These are phyloP conservation scores for Lasioglossum oenotherae DNA, from an alignment of 2,888 invertebrate species.

Conservation along the genomic window DNA sequence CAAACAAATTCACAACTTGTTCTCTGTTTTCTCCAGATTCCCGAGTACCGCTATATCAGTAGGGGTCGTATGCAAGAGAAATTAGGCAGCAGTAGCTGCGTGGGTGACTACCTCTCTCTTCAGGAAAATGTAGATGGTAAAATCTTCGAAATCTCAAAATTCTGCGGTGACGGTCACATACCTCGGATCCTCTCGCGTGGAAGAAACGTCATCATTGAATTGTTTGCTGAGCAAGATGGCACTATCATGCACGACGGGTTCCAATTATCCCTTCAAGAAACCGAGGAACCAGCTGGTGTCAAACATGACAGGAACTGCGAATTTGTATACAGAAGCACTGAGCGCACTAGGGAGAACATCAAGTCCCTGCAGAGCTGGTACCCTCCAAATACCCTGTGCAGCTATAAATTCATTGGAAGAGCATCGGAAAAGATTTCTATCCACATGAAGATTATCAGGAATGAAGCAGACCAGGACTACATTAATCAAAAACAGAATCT, in stretches of 20 bases:
- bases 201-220: slow-evolving; percentile 75
- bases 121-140: slow-evolving; percentile 76
- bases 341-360: slow-evolving; percentile 69
- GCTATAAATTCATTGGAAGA: slow-evolving; percentile 75
- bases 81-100: slow-evolving; percentile 68
- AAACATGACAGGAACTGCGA: slow-evolving; percentile 71
- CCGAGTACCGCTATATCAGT: slow-evolving; percentile 52
- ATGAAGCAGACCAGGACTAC: slow-evolving; percentile 63
- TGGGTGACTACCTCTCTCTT: slow-evolving; percentile 76
- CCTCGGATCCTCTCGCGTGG: slow-evolving; percentile 77
- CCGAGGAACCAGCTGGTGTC: slow-evolving; percentile 46
- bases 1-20: background rate
- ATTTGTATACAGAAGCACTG: slow-evolving; percentile 73
- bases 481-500: slow-evolving; percentile 59
- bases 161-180: slow-evolving; percentile 77
- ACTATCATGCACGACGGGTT: slow-evolving; percentile 80
- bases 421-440: slow-evolving; percentile 72
- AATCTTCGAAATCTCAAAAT: slow-evolving; percentile 75
- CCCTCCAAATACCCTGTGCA: slow-evolving; percentile 77
- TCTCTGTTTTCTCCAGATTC: slow-evolving; percentile 18
- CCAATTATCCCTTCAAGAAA: slow-evolving; percentile 76
- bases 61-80: slow-evolving; percentile 63
- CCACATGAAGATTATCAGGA: slow-evolving; percentile 75
- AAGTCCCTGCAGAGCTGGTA: slow-evolving; percentile 77
- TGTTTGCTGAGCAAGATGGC: slow-evolving; percentile 76